phyloP scores from a whole-genome alignment of 2,113 vertebrate species.

The Jaculus jaculus region DNA sequence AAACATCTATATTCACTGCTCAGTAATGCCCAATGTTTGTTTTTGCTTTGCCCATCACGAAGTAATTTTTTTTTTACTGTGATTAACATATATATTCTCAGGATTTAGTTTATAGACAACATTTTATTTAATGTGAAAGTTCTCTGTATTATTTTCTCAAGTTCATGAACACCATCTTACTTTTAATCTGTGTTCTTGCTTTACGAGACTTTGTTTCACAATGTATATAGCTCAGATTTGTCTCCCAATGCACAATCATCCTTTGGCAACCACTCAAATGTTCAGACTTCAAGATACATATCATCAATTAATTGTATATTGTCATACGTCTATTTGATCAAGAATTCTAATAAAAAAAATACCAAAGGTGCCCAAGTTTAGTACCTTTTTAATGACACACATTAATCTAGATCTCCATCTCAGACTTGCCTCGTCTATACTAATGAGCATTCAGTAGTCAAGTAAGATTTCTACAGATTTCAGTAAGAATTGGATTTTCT shows the following conservation, averaged over 20 bases:
- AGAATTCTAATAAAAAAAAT: neutral
- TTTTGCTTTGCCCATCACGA: neutral
- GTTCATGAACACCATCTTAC: neutral
- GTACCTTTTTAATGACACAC: neutral
- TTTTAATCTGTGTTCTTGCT: neutral
- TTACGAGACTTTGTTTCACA: no score
- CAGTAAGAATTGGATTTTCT: neutral
- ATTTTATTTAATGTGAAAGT: slow-evolving; percentile 17
- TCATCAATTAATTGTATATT: no score
- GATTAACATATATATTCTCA: neutral
- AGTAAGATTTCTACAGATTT: neutral
- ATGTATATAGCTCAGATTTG: no score
- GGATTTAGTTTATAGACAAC: neutral
- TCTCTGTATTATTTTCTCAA: neutral
- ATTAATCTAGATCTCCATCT: neutral
- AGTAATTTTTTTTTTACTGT: neutral
- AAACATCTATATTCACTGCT: neutral
- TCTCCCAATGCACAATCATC: neutral
- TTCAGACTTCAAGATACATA: no score
- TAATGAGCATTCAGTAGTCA: neutral
- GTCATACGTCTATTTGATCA: neutral
- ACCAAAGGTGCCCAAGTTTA: neutral
- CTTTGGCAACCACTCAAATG: no score
- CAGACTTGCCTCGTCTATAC: neutral
- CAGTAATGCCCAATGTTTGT: neutral